phyloP scores from a whole-genome alignment of 2,113 vertebrate genomes.

The Zapornia atra region DNA sequence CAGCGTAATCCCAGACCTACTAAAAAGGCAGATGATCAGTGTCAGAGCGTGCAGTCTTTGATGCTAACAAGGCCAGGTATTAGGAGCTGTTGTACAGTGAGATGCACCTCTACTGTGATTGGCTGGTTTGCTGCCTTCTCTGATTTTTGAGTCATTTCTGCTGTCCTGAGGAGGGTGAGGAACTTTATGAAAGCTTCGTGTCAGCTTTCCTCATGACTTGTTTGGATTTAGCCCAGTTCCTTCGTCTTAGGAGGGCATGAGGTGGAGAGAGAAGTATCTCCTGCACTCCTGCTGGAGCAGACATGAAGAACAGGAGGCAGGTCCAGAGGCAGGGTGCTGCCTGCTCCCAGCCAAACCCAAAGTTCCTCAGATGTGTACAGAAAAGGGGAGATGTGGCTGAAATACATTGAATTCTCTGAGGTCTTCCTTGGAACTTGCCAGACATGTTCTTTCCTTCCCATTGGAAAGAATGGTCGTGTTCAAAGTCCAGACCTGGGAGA shows the following conservation, averaged over 20 bases:
- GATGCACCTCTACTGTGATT: accelerated
- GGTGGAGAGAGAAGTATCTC: neutral
- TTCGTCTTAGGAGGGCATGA: neutral
- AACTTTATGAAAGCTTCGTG: neutral
- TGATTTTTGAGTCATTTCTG: neutral
- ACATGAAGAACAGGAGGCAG: neutral
- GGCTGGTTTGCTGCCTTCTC: neutral
- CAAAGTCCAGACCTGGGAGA: neutral
- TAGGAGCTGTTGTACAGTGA: accelerated
- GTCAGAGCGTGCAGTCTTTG: neutral
- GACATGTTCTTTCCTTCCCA: neutral
- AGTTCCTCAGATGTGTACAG: neutral
- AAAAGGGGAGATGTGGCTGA: neutral
- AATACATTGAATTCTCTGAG: neutral
- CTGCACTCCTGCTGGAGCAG: neutral
- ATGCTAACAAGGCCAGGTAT: neutral
- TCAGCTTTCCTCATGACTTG: neutral
- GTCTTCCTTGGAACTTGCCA: neutral
- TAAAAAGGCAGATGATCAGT: neutral
- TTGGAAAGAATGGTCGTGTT: neutral
- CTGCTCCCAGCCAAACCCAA: neutral
- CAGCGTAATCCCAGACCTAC: neutral
- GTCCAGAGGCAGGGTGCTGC: neutral
- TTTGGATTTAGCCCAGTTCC: neutral
- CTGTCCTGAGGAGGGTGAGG: neutral